Evolutionary conservation across 2,888 invertebrate species (phyloP).

Genomic region (Zootermopsis nevadensis): DNA sequence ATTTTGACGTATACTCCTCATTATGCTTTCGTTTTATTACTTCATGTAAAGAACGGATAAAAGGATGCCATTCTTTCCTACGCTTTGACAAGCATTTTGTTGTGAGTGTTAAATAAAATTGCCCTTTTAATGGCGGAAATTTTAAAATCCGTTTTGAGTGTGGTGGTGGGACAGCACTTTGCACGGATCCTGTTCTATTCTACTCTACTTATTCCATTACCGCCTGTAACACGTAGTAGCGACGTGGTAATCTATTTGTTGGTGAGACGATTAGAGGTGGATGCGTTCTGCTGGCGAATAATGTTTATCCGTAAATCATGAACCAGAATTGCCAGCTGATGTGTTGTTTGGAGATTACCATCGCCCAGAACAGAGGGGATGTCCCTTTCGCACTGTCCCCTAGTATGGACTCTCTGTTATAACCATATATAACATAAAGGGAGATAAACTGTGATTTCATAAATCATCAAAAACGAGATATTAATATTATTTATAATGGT

Average conservation of each 20-base stretch:
- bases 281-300: constrained; percentile 22
- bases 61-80: too few species aligned
- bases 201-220: neutral
- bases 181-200: neutral
- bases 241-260: constrained; percentile 40
- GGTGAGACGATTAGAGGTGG: constrained; percentile 42
- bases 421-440: neutral
- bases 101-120: too few species aligned
- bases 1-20: too few species aligned
- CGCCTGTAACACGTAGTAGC: neutral
- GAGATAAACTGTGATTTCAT: neutral
- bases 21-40: too few species aligned
- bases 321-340: constrained; percentile 18
- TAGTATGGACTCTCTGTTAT: neutral
- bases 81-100: too few species aligned
- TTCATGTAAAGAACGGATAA: too few species aligned
- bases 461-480: constrained; percentile 11
- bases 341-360: neutral
- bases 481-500: neutral
- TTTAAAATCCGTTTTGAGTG: neutral
- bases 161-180: neutral
- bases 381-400: neutral
- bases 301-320: constrained; percentile 35
- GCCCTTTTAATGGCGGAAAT: too few species aligned
- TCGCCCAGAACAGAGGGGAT: neutral